A percentile compares a stretch with the other conserved stretches of the same genome.
Evolutionary conservation across 1,140 invertebrate species (phyloP).

Genomic region (Physella acuta): DNA sequence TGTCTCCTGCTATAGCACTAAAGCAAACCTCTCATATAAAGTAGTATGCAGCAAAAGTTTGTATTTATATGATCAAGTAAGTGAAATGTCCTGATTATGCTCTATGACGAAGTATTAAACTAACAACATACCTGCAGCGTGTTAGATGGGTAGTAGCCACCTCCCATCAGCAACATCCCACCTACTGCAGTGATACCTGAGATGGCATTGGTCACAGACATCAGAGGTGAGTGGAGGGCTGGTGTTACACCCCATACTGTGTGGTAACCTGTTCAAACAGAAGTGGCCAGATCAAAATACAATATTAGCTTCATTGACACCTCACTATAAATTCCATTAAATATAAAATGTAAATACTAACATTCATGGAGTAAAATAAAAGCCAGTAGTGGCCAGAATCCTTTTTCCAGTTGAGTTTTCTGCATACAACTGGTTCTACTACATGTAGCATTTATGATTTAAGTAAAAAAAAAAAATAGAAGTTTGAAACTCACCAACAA

Average conservation of each 20-base stretch:
- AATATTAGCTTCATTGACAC: too few relatives aligned
- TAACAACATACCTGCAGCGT: slow-evolving; percentile 58
- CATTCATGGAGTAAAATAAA: too few relatives aligned
- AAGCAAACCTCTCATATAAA: too few relatives aligned
- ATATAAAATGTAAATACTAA: too few relatives aligned
- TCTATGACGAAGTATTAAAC: background rate
- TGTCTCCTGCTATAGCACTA: too few relatives aligned
- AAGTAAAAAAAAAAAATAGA: background rate
- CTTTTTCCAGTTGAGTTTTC: too few relatives aligned
- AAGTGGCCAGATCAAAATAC: too few relatives aligned
- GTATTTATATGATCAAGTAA: too few relatives aligned
- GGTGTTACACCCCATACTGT: slow-evolving; percentile 91
- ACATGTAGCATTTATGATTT: background rate
- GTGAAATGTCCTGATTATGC: background rate
- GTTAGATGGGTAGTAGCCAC: slow-evolving; percentile 74
- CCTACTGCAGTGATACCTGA: slow-evolving; percentile 89
- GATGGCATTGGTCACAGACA: slow-evolving; percentile 92
- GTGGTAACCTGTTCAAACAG: slow-evolving; percentile 69
- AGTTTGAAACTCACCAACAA: slow-evolving; percentile 77
- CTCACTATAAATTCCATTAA: too few relatives aligned
- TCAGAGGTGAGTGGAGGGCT: slow-evolving; percentile 85
- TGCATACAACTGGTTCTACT: too few relatives aligned
- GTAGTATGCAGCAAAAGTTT: too few relatives aligned
- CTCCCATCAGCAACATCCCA: slow-evolving; percentile 78
- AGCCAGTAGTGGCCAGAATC: too few relatives aligned